A percentile compares a stretch with the other conserved stretches of the same genome.
Conservation (phyloP, 2,113 vertebrate species). For the Daboia siamensis region DNA sequence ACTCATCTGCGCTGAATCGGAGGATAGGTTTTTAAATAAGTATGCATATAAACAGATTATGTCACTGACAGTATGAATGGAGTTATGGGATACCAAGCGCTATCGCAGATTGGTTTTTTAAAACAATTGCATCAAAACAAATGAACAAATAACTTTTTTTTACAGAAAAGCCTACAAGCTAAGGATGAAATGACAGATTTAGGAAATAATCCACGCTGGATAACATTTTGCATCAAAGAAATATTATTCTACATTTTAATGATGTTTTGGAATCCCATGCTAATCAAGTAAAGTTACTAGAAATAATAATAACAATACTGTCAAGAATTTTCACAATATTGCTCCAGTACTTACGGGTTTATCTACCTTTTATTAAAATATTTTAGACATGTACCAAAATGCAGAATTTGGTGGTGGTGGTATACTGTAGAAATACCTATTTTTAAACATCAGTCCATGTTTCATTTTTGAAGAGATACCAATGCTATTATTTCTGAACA, state of each 20-base stretch:
- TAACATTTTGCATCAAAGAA: not conserved
- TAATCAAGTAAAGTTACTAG: not conserved
- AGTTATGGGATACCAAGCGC: not conserved
- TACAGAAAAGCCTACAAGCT: not conserved
- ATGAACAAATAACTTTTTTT: not conserved
- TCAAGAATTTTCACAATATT: not conserved
- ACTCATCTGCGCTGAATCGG: not conserved
- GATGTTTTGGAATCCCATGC: not conserved
- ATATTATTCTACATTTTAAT: not conserved
- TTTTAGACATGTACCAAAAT: not conserved
- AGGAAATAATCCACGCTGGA: not conserved
- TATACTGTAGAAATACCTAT: too few species aligned
- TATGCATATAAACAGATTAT: too few species aligned
- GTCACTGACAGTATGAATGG: not conserved
- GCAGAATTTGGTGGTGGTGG: not conserved
- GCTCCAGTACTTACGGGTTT: not conserved
- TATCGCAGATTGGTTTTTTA: not conserved
- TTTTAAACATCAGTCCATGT: not conserved
- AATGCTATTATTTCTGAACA: not conserved
- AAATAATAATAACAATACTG: not conserved
- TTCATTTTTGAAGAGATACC: not conserved
- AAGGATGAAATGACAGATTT: not conserved
- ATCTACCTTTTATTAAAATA: not conserved
- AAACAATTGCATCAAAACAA: not conserved
- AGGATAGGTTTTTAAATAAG: not conserved